Evolutionary conservation across 2,888 invertebrate species (phyloP).

Genomic region (Catocala fraxini): DNA sequence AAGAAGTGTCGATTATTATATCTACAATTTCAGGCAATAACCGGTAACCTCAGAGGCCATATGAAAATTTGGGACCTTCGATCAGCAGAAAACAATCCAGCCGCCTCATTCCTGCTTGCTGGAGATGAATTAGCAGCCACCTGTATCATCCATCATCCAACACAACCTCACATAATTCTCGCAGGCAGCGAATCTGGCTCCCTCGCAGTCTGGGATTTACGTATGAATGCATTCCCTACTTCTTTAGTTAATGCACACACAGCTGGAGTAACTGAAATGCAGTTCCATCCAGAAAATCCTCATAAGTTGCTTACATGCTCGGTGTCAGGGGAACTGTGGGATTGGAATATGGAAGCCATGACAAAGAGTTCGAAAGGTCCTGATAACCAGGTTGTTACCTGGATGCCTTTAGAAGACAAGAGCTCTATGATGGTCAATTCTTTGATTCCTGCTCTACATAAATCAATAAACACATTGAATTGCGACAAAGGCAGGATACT

Average conservation of each 20-base stretch:
- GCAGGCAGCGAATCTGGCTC: constrained; percentile 96
- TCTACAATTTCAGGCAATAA: constrained; percentile 88
- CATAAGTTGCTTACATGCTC: constrained; percentile 95
- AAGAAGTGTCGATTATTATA: too few relatives aligned
- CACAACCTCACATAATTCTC: constrained; percentile 93
- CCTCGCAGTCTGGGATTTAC: constrained; percentile 96
- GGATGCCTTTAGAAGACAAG: constrained; percentile 91
- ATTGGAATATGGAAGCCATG: constrained; percentile 92
- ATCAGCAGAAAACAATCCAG: constrained; percentile 88
- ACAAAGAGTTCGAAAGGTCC: constrained; percentile 72
- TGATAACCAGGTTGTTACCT: constrained; percentile 82
- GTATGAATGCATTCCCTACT: constrained; percentile 94
- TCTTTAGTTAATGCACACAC: constrained; percentile 93
- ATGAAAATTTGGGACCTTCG: constrained; percentile 96
- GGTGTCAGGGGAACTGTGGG: constrained; percentile 94
- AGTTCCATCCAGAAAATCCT: constrained; percentile 95
- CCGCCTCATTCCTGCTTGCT: constrained; percentile 91
- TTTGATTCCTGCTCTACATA: constrained; percentile 91
- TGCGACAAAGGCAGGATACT: constrained; percentile 91
- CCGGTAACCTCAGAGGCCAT: constrained; percentile 95
- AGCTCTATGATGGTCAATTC: constrained; percentile 91
- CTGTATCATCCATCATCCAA: constrained; percentile 94
- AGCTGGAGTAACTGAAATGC: constrained; percentile 93
- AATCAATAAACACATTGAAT: constrained; percentile 94
- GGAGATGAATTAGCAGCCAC: constrained; percentile 92